phyloP scores from a whole-genome alignment of 2,888 invertebrate genomes.

The Spialia ferax region DNA sequence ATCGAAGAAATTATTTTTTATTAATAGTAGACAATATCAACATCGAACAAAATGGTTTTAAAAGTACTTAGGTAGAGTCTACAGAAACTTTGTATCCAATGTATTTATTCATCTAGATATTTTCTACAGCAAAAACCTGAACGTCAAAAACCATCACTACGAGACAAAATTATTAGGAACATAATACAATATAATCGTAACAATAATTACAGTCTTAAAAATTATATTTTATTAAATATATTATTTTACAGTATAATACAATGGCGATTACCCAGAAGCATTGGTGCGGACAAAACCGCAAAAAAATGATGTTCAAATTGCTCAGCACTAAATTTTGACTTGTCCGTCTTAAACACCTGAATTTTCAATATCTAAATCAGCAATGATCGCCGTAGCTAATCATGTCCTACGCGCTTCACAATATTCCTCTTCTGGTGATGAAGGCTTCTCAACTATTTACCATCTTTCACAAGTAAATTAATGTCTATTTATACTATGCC shows the following conservation, averaged over 20 bases:
- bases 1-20: conserved; percentile 47
- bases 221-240: conserved; percentile 71
- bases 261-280: conserved; percentile 42
- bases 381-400: background rate
- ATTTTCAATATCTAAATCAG: conserved; percentile 19
- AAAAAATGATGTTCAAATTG: conserved; percentile 34
- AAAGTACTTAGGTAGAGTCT: conserved; percentile 17
- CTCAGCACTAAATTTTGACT: conserved; percentile 17
- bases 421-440: background rate
- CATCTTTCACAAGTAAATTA: conserved; percentile 19
- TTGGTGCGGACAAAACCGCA: conserved; percentile 33
- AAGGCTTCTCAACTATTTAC: conserved; percentile 13
- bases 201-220: conserved; percentile 76
- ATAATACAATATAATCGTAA: conserved; percentile 65
- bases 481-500: conserved; percentile 39
- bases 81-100: conserved; percentile 47
- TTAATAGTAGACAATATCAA: conserved; percentile 36
- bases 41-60: conserved; percentile 27
- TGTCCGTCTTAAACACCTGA: conserved; percentile 22
- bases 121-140: conserved; percentile 59
- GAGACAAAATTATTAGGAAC: conserved; percentile 82
- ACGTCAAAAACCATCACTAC: conserved; percentile 70
- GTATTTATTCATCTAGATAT: conserved; percentile 47
- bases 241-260: conserved; percentile 74
- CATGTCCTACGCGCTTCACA: background rate